Conservation (phyloP, 2,113 vertebrate species). For the Rhabdomys dilectus region DNA sequence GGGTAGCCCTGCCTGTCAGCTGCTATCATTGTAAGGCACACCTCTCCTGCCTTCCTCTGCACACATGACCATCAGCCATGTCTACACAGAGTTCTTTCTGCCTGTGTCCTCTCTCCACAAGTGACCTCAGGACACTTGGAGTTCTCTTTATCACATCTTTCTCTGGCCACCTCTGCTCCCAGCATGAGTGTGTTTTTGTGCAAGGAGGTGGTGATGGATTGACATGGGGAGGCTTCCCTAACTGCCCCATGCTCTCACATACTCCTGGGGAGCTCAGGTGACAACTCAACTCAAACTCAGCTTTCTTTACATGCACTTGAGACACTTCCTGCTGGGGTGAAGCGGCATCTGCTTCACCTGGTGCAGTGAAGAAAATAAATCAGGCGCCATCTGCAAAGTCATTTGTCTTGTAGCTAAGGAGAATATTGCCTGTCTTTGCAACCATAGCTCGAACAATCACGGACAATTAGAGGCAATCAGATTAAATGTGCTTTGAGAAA, state of each 20-base stretch:
- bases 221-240: background rate
- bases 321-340: background rate
- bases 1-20: background rate
- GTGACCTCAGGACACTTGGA: too few species aligned
- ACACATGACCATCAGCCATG: background rate
- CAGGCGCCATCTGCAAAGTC: background rate
- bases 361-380: background rate
- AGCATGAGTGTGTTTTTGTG: background rate
- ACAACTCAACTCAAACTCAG: background rate
- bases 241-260: background rate
- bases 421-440: constrained; percentile 9
- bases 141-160: background rate
- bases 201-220: background rate
- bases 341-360: background rate
- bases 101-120: background rate
- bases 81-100: background rate
- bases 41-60: background rate
- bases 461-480: background rate
- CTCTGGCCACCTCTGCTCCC: background rate
- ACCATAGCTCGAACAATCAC: constrained; percentile 6
- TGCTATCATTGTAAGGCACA: background rate
- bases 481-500: constrained; percentile 45
- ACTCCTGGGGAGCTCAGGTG: background rate
- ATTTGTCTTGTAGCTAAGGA: constrained; percentile 1
- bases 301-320: rapidly evolving